Percentiles rank a stretch among this genome's conserved stretches.
These are phyloP conservation scores for Gastrophryne carolinensis DNA, from an alignment of 2,797 vertebrate genomes.

Conservation along the genomic window DNA sequence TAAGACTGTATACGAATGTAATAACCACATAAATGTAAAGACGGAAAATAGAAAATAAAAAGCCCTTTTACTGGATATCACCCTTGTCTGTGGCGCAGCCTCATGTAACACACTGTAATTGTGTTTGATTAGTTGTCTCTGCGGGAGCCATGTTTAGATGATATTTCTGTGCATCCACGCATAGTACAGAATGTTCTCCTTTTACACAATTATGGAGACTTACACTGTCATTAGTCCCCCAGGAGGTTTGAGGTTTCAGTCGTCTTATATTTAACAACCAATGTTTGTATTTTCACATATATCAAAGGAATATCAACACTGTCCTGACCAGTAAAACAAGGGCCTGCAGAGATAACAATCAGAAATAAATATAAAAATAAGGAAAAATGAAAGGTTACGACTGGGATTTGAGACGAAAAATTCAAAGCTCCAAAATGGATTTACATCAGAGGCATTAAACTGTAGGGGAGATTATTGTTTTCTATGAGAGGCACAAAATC, in stretches of 20 bases:
- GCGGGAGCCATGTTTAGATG: not conserved
- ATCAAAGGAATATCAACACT: not conserved
- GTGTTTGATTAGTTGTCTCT: not conserved
- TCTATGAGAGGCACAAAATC: too few species aligned
- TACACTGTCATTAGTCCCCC: not conserved
- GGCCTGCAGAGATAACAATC: not conserved
- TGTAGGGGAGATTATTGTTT: too few species aligned
- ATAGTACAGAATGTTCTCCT: not conserved
- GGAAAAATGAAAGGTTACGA: too few species aligned
- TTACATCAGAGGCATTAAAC: too few species aligned
- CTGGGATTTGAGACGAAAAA: too few species aligned
- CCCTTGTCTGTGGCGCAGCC: not conserved
- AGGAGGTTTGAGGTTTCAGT: not conserved
- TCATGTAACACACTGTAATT: not conserved
- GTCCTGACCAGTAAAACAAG: not conserved
- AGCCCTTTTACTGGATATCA: not conserved
- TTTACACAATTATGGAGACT: not conserved
- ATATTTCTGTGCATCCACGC: not conserved
- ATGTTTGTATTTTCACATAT: not conserved
- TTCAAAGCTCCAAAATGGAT: too few species aligned
- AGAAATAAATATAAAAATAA: too few species aligned
- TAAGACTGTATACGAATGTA: too few species aligned
- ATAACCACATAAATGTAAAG: too few species aligned
- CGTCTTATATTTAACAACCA: not conserved
- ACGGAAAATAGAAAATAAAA: too few species aligned